These are phyloP conservation scores for Bubalus kerabau DNA, from an alignment of 2,113 vertebrate genomes.

Conservation along the genomic window DNA sequence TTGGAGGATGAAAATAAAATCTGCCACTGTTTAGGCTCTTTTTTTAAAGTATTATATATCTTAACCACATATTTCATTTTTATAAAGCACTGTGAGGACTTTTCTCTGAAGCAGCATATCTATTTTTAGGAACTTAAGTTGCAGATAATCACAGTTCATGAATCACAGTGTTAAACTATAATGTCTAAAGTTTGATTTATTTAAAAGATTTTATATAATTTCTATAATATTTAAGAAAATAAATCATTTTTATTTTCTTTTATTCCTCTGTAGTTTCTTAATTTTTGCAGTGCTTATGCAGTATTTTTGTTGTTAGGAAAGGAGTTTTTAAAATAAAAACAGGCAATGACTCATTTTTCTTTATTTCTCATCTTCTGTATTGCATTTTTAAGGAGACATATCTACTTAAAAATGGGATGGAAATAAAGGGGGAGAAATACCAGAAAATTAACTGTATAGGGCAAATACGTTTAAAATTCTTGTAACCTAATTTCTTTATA, in stretches of 20 bases:
- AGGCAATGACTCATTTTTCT: background rate
- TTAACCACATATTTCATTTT: background rate
- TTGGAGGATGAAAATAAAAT: background rate
- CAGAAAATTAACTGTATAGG: constrained; percentile 11
- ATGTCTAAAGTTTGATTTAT: background rate
- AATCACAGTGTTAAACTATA: background rate
- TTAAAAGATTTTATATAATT: background rate
- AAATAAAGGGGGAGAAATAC: background rate
- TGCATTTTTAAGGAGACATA: background rate
- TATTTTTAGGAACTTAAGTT: background rate
- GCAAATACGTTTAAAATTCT: background rate
- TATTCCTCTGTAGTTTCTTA: background rate
- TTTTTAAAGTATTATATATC: background rate
- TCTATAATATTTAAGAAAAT: background rate
- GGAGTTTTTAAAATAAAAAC: background rate
- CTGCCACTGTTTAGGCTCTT: background rate
- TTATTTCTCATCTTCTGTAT: background rate
- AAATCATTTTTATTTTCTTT: background rate
- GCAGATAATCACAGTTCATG: background rate
- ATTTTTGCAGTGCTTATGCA: background rate
- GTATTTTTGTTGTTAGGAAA: background rate
- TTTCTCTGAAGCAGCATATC: background rate
- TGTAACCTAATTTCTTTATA: constrained; percentile 2
- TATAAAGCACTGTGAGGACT: background rate
- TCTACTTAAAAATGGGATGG: background rate